Base-by-base conservation (phyloP, 2,888 invertebrate species). In the Hydraecia micacea region DNA sequence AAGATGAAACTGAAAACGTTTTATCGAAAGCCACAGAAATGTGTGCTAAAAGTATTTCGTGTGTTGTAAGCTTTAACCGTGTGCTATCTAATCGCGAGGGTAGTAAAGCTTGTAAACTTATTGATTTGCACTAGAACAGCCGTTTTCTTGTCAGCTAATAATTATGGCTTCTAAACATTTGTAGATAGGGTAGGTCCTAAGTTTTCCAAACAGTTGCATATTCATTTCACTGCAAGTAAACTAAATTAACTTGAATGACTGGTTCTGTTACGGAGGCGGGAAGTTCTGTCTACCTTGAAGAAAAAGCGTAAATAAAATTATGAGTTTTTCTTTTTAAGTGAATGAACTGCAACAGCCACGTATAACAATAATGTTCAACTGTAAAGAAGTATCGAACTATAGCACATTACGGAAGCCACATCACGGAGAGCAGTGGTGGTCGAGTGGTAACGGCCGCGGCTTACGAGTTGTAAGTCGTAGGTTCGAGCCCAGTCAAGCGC, bases 81-180 rank as follows among this genome's bases (percentile, higher is more conserved):
- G 36, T 67, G 75, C 75, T 80, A 83, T 86, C 85, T 87, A 11
- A 77, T 81, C 79, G 39, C 49, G 11, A 52, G 2, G 39, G 77
- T 62, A 58, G 68, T 87, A 78, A 85, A 84, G 39, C 81, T 74
- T 63, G 85, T 71, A 75, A 76, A 70, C 62, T 76, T 83, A 87
- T 86, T 78, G 88, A 86, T 81, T 86, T 75, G 49, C 67, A 77
- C 73, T 69, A 78, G 83, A 81, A 70, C 58, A n/a, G 13, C 13
- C n/a, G 78, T 67, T 75, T 70, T 32, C 75, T 67, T 77, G 79
- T 32, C 49, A 25, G 69, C n/a, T 67, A 73, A 65, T 80, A 76
- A 74, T 70, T 73, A 87, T 76, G 65, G 60, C 63, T 77, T 78
- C 36, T 46, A 55, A 65, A 65, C 66, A 67, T 73, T 69, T 58